Evolutionary conservation across 2,797 vertebrate species (phyloP), one percentile per base, ranked within the genome.

Genomic region (Acanthis flammea): DNA sequence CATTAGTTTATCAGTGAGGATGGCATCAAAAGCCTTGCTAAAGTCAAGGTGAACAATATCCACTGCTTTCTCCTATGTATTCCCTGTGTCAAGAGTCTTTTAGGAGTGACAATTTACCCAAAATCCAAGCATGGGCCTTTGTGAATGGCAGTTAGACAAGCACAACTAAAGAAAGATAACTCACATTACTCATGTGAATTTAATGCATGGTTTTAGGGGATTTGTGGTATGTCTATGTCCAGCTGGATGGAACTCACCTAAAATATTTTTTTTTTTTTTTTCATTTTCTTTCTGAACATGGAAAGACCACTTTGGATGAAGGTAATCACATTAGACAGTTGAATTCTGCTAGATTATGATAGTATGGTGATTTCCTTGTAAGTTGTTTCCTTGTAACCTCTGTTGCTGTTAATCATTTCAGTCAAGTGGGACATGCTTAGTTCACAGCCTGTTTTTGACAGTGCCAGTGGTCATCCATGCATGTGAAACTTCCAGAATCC

Each of bases 401-500:
- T 71, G 24, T 47, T 84, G 41, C 22, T 58, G 23, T 76, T 84
- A 79, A 79, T 61, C 2, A 57, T 88, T 92, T 88, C 48, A 73
- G 41, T 86, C 63, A 90, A 76, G 25, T 24, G 28, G n/a, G 41
- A 1, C n/a, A 67, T 50, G 24, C 37, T 61, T 87, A 87, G 44
- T 53, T 89, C 61, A 70, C 48, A 91, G 37, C 4, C 67, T 66
- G 14, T 14, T 92, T 92, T 92, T 87, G 51, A 70, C 41, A 67
- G n/a, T 80, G 72, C 11, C 39, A 24, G 25, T 77, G 75, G 86
- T 53, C 47, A 82, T 33, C 27, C n/a, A 41, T 18, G 15, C 19
- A 19, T 58, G 65, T 74, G n/a, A 91, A 92, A 80, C 30, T 87
- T 94, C 17, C 60, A 93, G 41, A 95, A 79, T 67, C 80, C 55